A percentile compares a stretch with the other conserved stretches of the same genome.
phyloP scores from a whole-genome alignment of 2,113 vertebrate species.

The Colaptes auratus region DNA sequence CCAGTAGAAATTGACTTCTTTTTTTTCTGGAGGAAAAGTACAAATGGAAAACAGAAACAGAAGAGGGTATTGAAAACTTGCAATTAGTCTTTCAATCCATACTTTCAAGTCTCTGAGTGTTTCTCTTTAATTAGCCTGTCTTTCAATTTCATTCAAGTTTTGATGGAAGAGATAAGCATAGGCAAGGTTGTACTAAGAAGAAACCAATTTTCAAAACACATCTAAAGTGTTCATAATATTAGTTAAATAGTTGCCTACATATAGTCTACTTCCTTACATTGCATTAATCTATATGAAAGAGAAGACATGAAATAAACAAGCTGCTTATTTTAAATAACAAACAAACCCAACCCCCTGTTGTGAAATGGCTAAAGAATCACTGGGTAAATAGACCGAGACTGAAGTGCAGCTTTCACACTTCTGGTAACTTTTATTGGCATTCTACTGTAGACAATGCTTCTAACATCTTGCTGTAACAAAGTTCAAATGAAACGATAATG shows the following conservation, averaged over 20 bases:
- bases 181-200: not conserved
- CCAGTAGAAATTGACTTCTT: not conserved
- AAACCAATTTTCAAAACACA: constrained; percentile 15
- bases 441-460: not conserved
- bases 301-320: not conserved
- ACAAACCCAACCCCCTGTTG: not conserved
- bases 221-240: constrained; percentile 17
- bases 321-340: no score
- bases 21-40: not conserved
- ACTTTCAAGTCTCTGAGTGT: not conserved
- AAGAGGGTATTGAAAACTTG: constrained; percentile 2
- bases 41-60: constrained; percentile 31
- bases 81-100: constrained; percentile 50
- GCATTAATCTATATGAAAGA: not conserved
- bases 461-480: not conserved
- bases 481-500: constrained; percentile 43
- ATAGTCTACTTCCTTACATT: not conserved
- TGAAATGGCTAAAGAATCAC: not conserved
- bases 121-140: constrained; percentile 46
- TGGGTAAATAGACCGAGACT: not conserved
- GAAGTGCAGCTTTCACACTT: not conserved
- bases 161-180: constrained; percentile 16
- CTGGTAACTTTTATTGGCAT: not conserved
- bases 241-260: not conserved
- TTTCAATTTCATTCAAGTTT: constrained; percentile 47